A percentile compares a stretch with the other conserved stretches of the same genome.
These are phyloP conservation scores for Asarcornis scutulata DNA, from an alignment of 2,113 vertebrate species.

Conservation along the genomic window DNA sequence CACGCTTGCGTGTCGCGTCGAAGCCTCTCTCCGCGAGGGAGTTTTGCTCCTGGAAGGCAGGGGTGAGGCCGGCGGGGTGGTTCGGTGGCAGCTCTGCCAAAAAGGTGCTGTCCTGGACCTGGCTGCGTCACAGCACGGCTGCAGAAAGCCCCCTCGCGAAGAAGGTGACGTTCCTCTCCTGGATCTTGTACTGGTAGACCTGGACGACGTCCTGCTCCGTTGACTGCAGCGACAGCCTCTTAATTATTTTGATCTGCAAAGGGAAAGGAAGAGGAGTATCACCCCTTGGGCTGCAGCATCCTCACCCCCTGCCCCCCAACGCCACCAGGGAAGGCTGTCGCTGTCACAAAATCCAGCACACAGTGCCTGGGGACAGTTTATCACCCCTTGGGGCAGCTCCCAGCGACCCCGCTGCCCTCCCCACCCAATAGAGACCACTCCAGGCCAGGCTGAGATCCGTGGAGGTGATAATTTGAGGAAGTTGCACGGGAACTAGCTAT, in stretches of 20 bases:
- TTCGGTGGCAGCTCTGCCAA: neutral
- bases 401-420: neutral
- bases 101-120: neutral
- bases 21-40: neutral
- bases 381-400: neutral
- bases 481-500: neutral
- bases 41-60: neutral
- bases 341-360: neutral
- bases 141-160: conserved; percentile 90
- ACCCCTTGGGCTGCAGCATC: neutral
- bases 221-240: conserved; percentile 55
- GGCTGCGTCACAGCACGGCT: conserved; percentile 82
- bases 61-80: neutral
- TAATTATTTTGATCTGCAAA: conserved; percentile 86
- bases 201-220: conserved; percentile 57
- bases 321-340: neutral
- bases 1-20: rapidly evolving
- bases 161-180: conserved; percentile 89
- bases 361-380: neutral
- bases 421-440: neutral
- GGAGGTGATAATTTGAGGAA: rapidly evolving
- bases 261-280: neutral
- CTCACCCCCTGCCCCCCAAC: rapidly evolving
- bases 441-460: neutral
- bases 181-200: conserved; percentile 92